These are phyloP conservation scores for Amazona finschi DNA, from an alignment of 2,797 vertebrate species.

Conservation along the genomic window DNA sequence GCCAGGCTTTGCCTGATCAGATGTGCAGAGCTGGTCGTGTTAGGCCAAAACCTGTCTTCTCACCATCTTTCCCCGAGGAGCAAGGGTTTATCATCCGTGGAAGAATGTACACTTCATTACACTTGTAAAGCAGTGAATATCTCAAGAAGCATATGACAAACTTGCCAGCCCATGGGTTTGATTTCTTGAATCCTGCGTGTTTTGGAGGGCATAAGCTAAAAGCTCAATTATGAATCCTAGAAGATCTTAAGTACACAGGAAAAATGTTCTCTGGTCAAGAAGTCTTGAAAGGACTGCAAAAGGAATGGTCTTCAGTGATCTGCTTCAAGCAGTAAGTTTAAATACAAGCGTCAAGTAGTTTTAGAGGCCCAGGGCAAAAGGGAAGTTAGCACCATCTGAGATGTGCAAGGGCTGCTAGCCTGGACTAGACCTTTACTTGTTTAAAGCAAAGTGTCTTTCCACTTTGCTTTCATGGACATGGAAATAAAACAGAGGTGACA, in stretches of 20 bases:
- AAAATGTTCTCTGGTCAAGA: not conserved
- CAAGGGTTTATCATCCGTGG: not conserved
- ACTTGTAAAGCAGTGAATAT: not conserved
- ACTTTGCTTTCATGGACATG: not conserved
- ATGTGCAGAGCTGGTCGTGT: not conserved
- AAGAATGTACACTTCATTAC: not conserved
- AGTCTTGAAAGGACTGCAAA: not conserved
- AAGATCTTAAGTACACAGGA: not conserved
- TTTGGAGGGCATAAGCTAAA: not conserved
- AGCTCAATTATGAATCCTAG: not conserved
- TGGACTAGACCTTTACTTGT: not conserved
- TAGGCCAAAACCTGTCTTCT: not conserved
- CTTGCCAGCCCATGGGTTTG: not conserved
- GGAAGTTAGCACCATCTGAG: not conserved
- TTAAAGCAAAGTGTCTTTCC: not conserved
- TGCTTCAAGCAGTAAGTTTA: not conserved
- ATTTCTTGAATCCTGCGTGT: not conserved
- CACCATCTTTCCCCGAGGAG: rapidly evolving
- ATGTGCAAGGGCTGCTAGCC: not conserved
- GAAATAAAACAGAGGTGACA: not conserved
- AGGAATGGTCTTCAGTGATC: not conserved
- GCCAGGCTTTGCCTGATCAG: not conserved
- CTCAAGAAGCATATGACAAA: not conserved
- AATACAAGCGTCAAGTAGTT: not conserved
- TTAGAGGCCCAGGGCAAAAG: not conserved